A percentile compares a stretch with the other conserved stretches of the same genome.
These are phyloP conservation scores for Opisthograptis luteolata DNA, from an alignment of 2,888 invertebrate species.

Conservation along the genomic window DNA sequence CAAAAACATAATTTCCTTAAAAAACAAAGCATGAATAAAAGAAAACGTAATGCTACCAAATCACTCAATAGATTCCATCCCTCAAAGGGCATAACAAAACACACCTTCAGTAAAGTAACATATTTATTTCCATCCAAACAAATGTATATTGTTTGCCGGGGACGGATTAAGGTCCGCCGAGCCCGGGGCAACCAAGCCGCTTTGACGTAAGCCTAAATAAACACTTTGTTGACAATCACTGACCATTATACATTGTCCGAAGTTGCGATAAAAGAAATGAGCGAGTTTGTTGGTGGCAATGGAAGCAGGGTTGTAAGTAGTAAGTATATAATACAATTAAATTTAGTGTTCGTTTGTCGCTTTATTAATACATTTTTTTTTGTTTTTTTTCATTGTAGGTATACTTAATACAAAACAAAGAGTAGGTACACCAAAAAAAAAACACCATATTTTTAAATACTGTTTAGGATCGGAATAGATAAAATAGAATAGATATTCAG, in stretches of 20 bases:
- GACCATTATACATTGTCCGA: constrained; percentile 21
- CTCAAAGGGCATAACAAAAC: constrained; percentile 20
- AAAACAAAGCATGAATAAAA: constrained; percentile 12
- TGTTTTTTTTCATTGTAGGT: too few relatives aligned
- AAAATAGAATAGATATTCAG: too few relatives aligned
- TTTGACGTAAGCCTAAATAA: constrained; percentile 20
- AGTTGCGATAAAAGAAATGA: constrained; percentile 12
- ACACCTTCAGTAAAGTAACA: constrained; percentile 17
- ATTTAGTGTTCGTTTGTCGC: too few relatives aligned
- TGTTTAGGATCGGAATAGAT: too few relatives aligned
- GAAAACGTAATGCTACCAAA: constrained; percentile 8
- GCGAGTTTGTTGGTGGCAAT: not conserved
- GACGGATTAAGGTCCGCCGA: constrained; percentile 10
- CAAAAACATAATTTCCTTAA: not conserved
- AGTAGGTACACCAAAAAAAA: too few relatives aligned
- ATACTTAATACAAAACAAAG: too few relatives aligned
- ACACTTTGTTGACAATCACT: constrained; percentile 22
- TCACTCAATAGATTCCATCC: constrained; percentile 19
- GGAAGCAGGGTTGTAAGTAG: not conserved
- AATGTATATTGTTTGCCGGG: constrained; percentile 23
- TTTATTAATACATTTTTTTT: too few relatives aligned
- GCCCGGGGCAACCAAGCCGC: constrained; percentile 7
- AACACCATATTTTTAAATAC: too few relatives aligned
- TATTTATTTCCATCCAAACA: constrained; percentile 19
- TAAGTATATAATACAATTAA: too few relatives aligned